Evolutionary conservation across 2,888 invertebrate species (phyloP).

Genomic region (Athrips mouffetella): DNA sequence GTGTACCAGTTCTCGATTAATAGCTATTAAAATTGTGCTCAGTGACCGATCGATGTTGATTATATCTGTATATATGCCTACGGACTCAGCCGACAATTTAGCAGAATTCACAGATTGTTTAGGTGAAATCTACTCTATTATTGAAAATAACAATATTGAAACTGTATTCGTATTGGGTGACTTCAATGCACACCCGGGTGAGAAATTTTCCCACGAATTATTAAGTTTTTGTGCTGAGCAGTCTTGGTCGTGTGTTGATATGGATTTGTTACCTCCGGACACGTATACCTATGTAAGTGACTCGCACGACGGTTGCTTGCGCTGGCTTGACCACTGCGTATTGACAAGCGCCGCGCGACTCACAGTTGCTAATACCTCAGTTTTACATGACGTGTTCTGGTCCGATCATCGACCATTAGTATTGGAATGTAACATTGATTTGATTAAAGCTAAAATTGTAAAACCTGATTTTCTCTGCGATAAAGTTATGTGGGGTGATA

Average conservation of each 20-base stretch:
- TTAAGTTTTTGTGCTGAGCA: slow-evolving; percentile 21
- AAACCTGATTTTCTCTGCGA: background rate
- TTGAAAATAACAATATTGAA: background rate
- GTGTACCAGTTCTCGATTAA: background rate
- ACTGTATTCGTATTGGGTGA: background rate
- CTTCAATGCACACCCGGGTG: no score
- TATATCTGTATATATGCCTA: background rate
- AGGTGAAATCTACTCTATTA: background rate
- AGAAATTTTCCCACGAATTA: slow-evolving; percentile 14
- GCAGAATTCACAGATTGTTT: background rate
- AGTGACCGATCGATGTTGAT: background rate
- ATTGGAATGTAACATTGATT: background rate
- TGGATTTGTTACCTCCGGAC: slow-evolving; percentile 10
- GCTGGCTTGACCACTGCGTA: background rate
- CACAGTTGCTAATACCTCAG: background rate
- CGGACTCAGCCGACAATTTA: background rate
- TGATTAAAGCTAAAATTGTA: background rate
- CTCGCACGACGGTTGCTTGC: slow-evolving; percentile 11
- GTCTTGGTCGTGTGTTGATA: slow-evolving; percentile 21
- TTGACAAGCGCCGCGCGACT: background rate
- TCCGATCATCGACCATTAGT: background rate
- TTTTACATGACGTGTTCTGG: background rate
- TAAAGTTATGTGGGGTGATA: background rate
- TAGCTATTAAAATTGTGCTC: background rate
- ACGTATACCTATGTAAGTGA: slow-evolving; percentile 23